phyloP scores from a whole-genome alignment of 2,888 invertebrate genomes.

The Caradrina kadenii region DNA sequence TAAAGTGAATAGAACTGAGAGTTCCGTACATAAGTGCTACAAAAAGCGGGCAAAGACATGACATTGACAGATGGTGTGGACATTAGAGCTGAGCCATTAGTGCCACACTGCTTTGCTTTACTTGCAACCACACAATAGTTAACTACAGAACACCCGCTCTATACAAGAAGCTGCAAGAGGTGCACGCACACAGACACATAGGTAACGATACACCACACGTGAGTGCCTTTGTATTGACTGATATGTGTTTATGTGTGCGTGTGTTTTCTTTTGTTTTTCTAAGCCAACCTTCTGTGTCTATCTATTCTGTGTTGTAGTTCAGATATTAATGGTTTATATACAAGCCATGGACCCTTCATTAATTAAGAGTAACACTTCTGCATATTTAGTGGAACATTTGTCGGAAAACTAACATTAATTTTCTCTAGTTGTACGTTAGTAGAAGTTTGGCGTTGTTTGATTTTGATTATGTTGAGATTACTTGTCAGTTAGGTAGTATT shows the following conservation, averaged over 20 bases:
- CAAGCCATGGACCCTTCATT: constrained; percentile 54
- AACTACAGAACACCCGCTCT: background rate
- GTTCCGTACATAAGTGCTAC: constrained; percentile 76
- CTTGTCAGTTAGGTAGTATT: background rate
- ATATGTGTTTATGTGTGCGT: background rate
- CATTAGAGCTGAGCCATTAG: constrained; percentile 82
- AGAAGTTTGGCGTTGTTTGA: constrained; percentile 25
- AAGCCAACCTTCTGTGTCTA: constrained; percentile 7
- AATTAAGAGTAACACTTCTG: constrained; percentile 64
- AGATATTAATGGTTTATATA: constrained; percentile 78
- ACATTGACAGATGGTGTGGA: constrained; percentile 87
- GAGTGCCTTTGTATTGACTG: constrained; percentile 1
- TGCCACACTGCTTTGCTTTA: constrained; percentile 79
- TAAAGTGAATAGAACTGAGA: constrained; percentile 72
- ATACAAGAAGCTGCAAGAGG: background rate
- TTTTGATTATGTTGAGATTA: constrained; percentile 20
- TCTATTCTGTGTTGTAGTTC: background rate
- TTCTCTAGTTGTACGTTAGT: constrained; percentile 15
- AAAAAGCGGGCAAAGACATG: constrained; percentile 82
- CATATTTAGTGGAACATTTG: constrained; percentile 52
- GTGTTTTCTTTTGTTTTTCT: background rate
- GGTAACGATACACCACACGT: background rate
- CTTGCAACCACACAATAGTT: constrained; percentile 57
- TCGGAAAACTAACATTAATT: constrained; percentile 46
- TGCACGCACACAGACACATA: background rate